Base-by-base conservation (phyloP, 2,888 invertebrate genomes). In the Adela reaumurella region DNA sequence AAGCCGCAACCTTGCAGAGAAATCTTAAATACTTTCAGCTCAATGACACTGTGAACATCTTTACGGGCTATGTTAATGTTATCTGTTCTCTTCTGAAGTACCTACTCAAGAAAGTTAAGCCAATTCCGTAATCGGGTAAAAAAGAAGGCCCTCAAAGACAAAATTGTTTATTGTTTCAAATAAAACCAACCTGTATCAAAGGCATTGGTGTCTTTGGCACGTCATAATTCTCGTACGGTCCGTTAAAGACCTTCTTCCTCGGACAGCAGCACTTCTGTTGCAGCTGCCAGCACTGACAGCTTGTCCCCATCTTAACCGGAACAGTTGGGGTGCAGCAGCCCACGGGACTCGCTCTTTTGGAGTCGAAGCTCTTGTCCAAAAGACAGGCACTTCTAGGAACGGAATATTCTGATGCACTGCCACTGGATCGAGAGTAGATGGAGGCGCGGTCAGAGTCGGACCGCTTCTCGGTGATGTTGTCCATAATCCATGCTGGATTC, bases 211-310 rank as follows among this genome's bases (percentile, higher is more conserved):
- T 83, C 72, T 86, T 88, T 57, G 91, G 91, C 58, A 91, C 81
- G 65, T 91, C 91, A 61, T 92, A 92, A 65, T 92, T 91, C 60
- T 89, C 88, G 61, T 88, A 89, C 1, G 87, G 84, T 43, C 84
- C 84, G 46, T 74, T 71, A 58, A 70, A 74, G 43, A 63, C 48
- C 57, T 76, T 77, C 60, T 74, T 74, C 54, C 70, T 61, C 53
- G 71, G 71, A 54, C 69, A 65, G 62, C 71, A 70, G 20, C 71
- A 68, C 48, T 68, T 70, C 55, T 62, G 58, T 50, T 68, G 66
- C 50, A 54, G 49, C 55, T 74, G 71, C 74, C 77, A 73, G 56
- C 77, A 78, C 49, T 71, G 70, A 59, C 76, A 74, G 43, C 58
- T 58, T 51, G 53, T 57, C 1, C 71, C 74, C 17, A 77, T 76